Percentiles rank a stretch among this genome's conserved stretches.
phyloP scores from a whole-genome alignment of 2,888 invertebrate species.

The Netelia inedita region DNA sequence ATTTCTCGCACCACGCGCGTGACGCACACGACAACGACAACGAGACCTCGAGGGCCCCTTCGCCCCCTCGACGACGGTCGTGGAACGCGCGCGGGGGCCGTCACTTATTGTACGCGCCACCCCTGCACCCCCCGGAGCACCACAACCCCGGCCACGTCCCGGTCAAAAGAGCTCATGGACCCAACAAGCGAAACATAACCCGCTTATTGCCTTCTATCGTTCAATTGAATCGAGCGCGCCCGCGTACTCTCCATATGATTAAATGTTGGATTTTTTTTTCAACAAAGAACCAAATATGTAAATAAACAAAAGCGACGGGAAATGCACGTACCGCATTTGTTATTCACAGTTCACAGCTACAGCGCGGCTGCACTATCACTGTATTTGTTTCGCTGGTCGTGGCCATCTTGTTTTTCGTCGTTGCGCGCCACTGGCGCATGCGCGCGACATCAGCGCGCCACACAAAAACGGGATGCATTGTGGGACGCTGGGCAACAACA shows the following conservation, averaged over 20 bases:
- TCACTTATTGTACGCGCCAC: constrained; percentile 44
- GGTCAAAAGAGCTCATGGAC: constrained; percentile 32
- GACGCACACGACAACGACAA: constrained; percentile 52
- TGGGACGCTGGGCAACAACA: constrained; percentile 20
- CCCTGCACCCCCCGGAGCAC: constrained; percentile 39
- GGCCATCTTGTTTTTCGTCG: constrained; percentile 81
- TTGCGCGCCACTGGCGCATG: constrained; percentile 72
- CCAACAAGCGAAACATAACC: constrained; percentile 25
- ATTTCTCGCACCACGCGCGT: constrained; percentile 51
- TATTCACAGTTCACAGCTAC: constrained; percentile 78
- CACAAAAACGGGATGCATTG: constrained; percentile 64
- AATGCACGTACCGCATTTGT: constrained; percentile 73
- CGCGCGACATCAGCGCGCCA: constrained; percentile 67
- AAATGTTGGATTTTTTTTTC: neutral
- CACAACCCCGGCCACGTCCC: constrained; percentile 10
- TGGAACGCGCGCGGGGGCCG: constrained; percentile 65
- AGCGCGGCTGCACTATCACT: constrained; percentile 26
- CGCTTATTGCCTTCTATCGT: neutral
- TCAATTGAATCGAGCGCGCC: neutral
- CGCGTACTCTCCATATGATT: neutral
- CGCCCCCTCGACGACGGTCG: constrained; percentile 46
- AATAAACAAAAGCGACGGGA: constrained; percentile 64
- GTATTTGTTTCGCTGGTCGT: constrained; percentile 78
- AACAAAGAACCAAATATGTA: constrained; percentile 24
- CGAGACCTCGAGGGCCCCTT: constrained; percentile 45